Base-by-base conservation (phyloP, 2,113 vertebrate species). In the Ciconia stormi region DNA sequence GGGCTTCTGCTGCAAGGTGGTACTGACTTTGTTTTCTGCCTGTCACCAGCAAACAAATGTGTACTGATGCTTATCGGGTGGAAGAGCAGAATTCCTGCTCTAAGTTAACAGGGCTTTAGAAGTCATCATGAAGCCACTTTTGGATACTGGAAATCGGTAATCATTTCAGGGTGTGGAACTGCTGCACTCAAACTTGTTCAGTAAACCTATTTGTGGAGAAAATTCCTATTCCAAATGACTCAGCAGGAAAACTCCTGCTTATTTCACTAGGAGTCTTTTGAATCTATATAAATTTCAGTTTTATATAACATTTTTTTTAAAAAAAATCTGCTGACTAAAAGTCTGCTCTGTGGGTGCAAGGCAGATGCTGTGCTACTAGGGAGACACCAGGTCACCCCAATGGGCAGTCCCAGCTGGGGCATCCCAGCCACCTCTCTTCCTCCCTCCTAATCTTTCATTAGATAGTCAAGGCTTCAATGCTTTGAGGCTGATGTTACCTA, bases 321-420 rank as follows among this genome's bases (percentile, higher is more conserved):
- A n/a, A n/a, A 53, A 71, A 59, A 9, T 11, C 38, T 72, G 15
- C 36, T 36, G 46, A 38, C 62, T 63, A 34, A 21, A 69, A 77
- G 71, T 47, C 76, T 38, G 6, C 32, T 52, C 42, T 30, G 34
- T 27, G 67, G 20, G 38, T 55, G 69, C 0, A 0, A 69, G 44
- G 85, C 81, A 96, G 63, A 62, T 94, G 84, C 63, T 91, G 78
- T 67, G 82, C 90, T 94, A 91, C 82, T 81, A 92, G 78, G 74
- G 55, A 87, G 78, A 96, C 83, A 86, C 70, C 90, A 94, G 94
- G 82, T 93, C 94, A 94, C 86, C 80, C 93, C 90, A 58, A 36
- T 83, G 58, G 82, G 91, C 87, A 95, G 53, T 78, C 93, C 82
- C 87, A 81, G 73, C 70, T 73, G 70, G 59, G 59, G 67, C 93